A percentile compares a stretch with the other conserved stretches of the same genome.
These are phyloP conservation scores for Callithrix jacchus DNA, from an alignment of 2,113 vertebrate genomes.

Conservation along the genomic window DNA sequence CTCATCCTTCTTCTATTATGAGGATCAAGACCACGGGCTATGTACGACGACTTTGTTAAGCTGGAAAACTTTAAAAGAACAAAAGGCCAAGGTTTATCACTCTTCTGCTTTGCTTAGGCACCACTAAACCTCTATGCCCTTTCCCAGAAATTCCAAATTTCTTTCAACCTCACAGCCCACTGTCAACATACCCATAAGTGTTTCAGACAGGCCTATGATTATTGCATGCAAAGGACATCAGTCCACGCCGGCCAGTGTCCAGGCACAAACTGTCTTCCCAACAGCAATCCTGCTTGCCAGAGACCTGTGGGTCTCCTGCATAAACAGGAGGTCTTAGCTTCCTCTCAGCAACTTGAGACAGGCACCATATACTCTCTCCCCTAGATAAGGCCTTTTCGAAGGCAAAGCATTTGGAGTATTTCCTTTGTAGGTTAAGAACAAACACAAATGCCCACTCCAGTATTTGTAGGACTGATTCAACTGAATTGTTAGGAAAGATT, in stretches of 20 bases:
- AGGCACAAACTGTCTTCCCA: not conserved
- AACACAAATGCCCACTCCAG: not conserved
- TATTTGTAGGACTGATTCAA: not conserved
- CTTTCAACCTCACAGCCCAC: not conserved
- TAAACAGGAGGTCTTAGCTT: not conserved
- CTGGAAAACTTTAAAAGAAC: not conserved
- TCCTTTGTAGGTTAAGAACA: not conserved
- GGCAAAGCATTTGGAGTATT: not conserved
- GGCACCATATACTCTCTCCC: not conserved
- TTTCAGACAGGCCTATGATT: conserved; percentile 40
- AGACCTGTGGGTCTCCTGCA: not conserved
- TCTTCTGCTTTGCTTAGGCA: not conserved
- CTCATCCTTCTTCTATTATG: not conserved
- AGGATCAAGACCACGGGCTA: not conserved
- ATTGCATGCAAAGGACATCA: not conserved
- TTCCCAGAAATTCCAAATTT: conserved; percentile 36
- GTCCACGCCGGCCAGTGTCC: not conserved
- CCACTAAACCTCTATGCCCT: not conserved
- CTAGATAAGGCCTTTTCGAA: not conserved
- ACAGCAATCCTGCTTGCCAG: not conserved
- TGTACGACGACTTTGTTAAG: not conserved
- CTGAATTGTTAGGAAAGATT: not conserved
- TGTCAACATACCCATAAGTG: not conserved
- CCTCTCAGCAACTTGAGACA: not conserved
- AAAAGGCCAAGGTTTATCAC: not conserved